Percentiles rank a stretch among this genome's conserved stretches.
Conservation (phyloP, 2,797 vertebrate genomes). For the Danio kyathit region DNA sequence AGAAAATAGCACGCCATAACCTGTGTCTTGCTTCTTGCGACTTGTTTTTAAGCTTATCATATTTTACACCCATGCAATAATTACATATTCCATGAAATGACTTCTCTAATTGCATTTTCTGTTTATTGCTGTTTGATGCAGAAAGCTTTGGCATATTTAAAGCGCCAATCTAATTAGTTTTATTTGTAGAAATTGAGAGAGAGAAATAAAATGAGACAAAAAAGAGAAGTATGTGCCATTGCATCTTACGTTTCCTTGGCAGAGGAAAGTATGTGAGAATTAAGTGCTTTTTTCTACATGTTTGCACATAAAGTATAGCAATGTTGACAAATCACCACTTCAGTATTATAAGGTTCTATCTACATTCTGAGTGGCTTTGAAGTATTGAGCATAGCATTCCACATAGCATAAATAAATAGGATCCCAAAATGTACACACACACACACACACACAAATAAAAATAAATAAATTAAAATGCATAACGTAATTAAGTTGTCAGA, state of each 20-base stretch:
- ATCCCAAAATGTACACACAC: too few relatives aligned
- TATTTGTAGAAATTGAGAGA: constrained; percentile 70
- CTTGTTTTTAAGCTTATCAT: constrained; percentile 3
- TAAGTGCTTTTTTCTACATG: constrained; percentile 67
- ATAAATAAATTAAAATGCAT: too few relatives aligned
- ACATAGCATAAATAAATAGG: too few relatives aligned
- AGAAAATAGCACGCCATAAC: constrained; percentile 3
- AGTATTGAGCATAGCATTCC: too few relatives aligned
- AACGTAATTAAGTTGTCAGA: too few relatives aligned
- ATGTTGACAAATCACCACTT: not conserved
- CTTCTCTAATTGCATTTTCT: constrained; percentile 79
- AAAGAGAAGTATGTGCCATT: constrained; percentile 69
- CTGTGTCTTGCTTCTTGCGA: not conserved
- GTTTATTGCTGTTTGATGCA: constrained; percentile 75
- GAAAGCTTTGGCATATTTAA: constrained; percentile 83
- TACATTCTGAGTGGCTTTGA: too few relatives aligned
- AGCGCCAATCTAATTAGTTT: constrained; percentile 79
- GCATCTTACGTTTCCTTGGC: constrained; percentile 70
- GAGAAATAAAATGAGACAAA: constrained; percentile 62
- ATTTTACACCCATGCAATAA: constrained; percentile 4
- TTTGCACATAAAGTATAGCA: constrained; percentile 66
- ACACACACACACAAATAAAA: too few relatives aligned
- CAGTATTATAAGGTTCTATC: too few relatives aligned
- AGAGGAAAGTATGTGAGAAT: constrained; percentile 73
- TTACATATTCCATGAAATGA: not conserved